Conservation (phyloP, 2,113 vertebrate genomes). For the Passer montanus region DNA sequence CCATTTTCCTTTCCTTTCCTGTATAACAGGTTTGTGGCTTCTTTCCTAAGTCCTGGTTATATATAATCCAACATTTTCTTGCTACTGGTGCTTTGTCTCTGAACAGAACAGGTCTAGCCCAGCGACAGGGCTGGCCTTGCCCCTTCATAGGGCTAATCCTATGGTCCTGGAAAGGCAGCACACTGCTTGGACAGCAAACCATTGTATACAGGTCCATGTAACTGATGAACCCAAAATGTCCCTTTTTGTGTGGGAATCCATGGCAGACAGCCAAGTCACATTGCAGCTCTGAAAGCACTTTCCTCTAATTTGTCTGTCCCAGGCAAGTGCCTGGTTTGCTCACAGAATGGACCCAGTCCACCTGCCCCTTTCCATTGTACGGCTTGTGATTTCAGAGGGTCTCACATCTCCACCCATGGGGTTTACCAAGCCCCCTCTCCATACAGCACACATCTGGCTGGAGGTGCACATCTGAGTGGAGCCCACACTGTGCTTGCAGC, state of each 20-base stretch:
- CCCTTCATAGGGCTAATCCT: neutral
- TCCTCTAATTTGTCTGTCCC: neutral
- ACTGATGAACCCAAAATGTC: neutral
- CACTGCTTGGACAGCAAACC: neutral
- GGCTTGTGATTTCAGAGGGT: fast-evolving
- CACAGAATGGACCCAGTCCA: neutral
- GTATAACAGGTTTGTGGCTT: neutral
- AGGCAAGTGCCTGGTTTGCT: neutral
- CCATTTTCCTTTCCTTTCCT: neutral
- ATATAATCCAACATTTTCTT: neutral
- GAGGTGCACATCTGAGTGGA: neutral
- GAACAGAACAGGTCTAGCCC: neutral
- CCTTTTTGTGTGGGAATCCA: fast-evolving
- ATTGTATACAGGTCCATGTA: neutral
- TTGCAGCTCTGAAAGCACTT: neutral
- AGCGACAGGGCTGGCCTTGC: neutral
- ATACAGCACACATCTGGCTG: neutral
- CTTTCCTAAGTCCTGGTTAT: neutral
- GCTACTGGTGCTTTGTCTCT: neutral
- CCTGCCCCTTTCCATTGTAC: neutral
- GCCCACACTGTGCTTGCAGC: neutral
- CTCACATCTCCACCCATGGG: neutral
- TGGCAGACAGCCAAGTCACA: neutral
- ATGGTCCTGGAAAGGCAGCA: neutral
- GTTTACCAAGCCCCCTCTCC: neutral